phyloP scores from a whole-genome alignment of 2,113 vertebrate species.

The Caloenas nicobarica region DNA sequence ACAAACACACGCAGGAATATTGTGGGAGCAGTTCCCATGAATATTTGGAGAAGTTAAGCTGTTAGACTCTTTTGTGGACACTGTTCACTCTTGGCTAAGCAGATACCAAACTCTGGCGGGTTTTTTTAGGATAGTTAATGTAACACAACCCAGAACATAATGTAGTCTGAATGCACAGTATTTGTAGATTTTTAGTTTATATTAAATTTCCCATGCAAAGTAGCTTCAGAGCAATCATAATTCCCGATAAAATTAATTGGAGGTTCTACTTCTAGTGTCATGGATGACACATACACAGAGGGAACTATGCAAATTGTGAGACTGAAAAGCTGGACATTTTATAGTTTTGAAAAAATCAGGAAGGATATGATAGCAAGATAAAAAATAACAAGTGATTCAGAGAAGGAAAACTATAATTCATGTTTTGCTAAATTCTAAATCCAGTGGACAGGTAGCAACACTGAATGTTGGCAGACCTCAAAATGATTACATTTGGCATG shows the following conservation, averaged over 20 bases:
- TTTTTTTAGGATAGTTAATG: background rate
- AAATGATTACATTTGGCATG: background rate
- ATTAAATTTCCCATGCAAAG: background rate
- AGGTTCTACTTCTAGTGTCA: background rate
- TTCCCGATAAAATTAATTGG: background rate
- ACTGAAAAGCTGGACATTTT: background rate
- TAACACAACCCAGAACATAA: background rate
- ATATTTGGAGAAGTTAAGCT: background rate
- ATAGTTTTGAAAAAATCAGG: background rate
- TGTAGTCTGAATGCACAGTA: background rate
- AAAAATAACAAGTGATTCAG: background rate
- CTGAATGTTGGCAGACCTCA: background rate
- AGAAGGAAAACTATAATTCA: background rate
- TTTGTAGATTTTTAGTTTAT: background rate
- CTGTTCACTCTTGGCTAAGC: fast-evolving
- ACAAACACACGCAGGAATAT: fast-evolving
- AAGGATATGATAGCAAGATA: background rate
- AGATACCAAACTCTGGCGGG: background rate
- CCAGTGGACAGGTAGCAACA: background rate
- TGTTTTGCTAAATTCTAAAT: background rate
- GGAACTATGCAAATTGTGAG: background rate
- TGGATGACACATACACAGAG: background rate
- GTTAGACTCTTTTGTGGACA: background rate
- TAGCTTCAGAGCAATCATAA: background rate
- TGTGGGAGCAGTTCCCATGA: fast-evolving